Conservation (phyloP, 2,797 vertebrate genomes). For the Lepidocolaptes lacrymiger region DNA sequence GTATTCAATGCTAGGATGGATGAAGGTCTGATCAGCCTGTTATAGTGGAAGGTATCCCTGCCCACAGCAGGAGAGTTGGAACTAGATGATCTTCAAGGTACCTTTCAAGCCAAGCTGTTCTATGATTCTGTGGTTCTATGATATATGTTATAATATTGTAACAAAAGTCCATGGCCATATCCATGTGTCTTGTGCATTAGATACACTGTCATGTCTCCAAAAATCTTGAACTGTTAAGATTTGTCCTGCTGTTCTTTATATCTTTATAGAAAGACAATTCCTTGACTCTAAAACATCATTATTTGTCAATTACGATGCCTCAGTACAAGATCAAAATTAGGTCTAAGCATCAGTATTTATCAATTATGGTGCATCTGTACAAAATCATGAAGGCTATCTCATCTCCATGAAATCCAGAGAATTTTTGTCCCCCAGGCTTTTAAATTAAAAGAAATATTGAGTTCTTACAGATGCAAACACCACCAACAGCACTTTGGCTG, state of each 20-base stretch:
- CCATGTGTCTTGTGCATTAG: background rate
- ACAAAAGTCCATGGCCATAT: background rate
- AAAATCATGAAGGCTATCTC: background rate
- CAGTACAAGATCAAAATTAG: background rate
- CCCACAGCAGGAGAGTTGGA: fast-evolving
- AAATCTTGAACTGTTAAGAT: background rate
- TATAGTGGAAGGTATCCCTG: background rate
- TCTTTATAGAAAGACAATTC: background rate
- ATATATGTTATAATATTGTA: background rate
- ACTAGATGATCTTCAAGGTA: fast-evolving
- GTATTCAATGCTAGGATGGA: fast-evolving
- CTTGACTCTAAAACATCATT: background rate
- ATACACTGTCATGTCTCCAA: background rate
- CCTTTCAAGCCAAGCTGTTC: background rate
- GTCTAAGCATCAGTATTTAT: background rate
- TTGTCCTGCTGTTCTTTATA: background rate
- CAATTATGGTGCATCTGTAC: background rate
- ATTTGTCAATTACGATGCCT: background rate
- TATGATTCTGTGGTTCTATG: background rate
- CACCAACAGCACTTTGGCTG: background rate
- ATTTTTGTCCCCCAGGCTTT: background rate
- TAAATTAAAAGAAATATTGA: background rate
- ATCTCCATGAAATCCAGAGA: background rate
- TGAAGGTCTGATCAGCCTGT: background rate
- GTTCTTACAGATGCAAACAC: background rate